Evolutionary conservation across 2,113 vertebrate genomes (phyloP), one percentile per base, ranked within the genome.

Genomic region (Furnarius figulus): DNA sequence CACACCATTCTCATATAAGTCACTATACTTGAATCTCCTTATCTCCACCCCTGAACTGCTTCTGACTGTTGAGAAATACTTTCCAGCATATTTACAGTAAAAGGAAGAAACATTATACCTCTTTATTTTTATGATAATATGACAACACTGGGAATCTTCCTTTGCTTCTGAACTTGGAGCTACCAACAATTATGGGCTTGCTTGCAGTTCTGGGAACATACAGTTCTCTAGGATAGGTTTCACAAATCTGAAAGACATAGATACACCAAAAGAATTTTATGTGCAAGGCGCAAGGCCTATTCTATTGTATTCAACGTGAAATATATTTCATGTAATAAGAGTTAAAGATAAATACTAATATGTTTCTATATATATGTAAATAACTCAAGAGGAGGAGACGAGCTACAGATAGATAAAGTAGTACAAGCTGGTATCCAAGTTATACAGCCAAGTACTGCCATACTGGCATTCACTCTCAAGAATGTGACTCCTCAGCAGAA

Each of bases 161-260:
- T 98, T 99, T 99, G 98, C 99, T 99, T 95, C 99, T 98, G 96
- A 99, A 99, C 97, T 99, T 99, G 96, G 99, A 99, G 90, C 99
- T 99, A 42, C 99, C 99, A 72, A 99, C 99, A 65, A 99, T 99
- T 95, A 99, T 99, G 35, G 99, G 99, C 93, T 99, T 99, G 97
- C 98, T 99, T 97, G 99, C 99, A 56, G 98, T 98, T 91, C 98
- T 98, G 46, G 99, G 99, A 95, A 99, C 99, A 52, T 99, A 99
- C 63, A 99, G 98, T 55, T 99, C 99, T 93, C 98, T 98, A 31
- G 99, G 99, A 95, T 99, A 99, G 16, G 99, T 99, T 96, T 99
- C 99, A 98, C 99, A 99, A 70, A 99, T 98, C 99, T 99, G 97
- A 50, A 94, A 96, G 85, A 93, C 39, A 73, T 2, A 88, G 16